Evolutionary conservation across 1,140 invertebrate species (phyloP).

Genomic region (Saccostrea glomerata): DNA sequence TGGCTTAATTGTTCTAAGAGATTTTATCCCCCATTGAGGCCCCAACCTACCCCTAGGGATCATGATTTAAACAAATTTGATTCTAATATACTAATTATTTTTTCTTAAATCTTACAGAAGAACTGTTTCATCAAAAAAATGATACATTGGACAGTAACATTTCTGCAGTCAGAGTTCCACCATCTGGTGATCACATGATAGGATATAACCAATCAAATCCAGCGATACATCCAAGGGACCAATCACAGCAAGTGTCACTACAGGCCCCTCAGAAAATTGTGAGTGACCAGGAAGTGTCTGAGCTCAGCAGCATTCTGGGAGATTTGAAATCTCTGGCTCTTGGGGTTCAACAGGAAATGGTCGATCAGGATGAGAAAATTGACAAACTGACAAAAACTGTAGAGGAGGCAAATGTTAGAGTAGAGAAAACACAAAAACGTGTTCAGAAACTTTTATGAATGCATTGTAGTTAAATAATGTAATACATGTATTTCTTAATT

Average conservation of each 20-base stretch:
- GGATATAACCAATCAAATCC: neutral
- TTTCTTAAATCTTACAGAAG: neutral
- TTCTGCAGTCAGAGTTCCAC: neutral
- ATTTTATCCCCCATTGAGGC: too few relatives aligned
- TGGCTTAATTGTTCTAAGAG: too few relatives aligned
- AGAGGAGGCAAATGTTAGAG: conserved; percentile 54
- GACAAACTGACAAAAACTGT: conserved; percentile 53
- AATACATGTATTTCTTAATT: too few relatives aligned
- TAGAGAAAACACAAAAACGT: conserved; percentile 45
- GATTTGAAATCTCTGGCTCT: conserved; percentile 60
- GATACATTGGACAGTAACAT: neutral
- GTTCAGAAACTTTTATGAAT: conserved; percentile 45
- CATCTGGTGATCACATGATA: neutral
- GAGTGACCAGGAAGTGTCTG: conserved; percentile 57
- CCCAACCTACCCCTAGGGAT: too few relatives aligned
- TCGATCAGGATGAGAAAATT: conserved; percentile 58
- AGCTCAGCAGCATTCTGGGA: conserved; percentile 51
- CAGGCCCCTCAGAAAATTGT: conserved; percentile 46
- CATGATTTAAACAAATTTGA: too few relatives aligned
- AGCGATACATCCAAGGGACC: neutral
- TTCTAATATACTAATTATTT: neutral
- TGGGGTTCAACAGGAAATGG: conserved; percentile 56
- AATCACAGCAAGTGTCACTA: neutral
- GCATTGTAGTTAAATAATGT: too few relatives aligned
- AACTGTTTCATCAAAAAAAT: neutral